These are phyloP conservation scores for Hippocampus kuda DNA, from an alignment of 2,797 vertebrate genomes.

Conservation along the genomic window DNA sequence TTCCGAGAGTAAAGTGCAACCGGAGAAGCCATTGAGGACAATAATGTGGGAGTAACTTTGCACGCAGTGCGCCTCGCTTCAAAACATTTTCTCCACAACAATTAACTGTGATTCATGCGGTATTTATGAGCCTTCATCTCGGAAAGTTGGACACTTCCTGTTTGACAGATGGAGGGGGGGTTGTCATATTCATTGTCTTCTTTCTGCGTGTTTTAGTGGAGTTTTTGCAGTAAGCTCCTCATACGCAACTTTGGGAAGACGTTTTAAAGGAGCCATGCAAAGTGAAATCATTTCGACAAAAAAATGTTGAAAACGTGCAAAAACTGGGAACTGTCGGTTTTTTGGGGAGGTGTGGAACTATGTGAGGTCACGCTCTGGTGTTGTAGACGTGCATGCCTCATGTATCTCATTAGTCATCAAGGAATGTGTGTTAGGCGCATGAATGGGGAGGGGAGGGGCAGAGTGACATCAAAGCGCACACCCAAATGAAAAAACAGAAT, in stretches of 20 bases:
- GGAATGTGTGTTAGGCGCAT: constrained; percentile 1
- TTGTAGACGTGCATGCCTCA: constrained; percentile 12
- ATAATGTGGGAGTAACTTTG: constrained; percentile 11
- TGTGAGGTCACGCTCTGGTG: not conserved
- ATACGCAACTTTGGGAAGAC: not conserved
- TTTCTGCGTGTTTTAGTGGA: not conserved
- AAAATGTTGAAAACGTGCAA: too few relatives aligned
- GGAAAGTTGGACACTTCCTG: not conserved
- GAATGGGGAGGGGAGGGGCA: constrained; percentile 3
- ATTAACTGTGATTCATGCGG: constrained; percentile 6
- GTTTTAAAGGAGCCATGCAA: too few relatives aligned
- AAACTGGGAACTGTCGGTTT: too few relatives aligned
- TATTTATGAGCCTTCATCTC: constrained; percentile 12
- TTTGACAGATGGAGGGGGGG: not conserved
- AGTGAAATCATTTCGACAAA: too few relatives aligned
- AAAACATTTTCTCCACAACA: not conserved
- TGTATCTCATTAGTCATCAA: constrained; percentile 31
- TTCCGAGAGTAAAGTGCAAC: constrained; percentile 1
- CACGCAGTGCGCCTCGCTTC: not conserved
- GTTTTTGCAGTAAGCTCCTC: not conserved
- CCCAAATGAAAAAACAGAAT: constrained; percentile 12
- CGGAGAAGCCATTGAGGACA: constrained; percentile 7
- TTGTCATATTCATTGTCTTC: not conserved
- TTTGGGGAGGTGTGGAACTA: too few relatives aligned
- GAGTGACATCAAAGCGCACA: not conserved